Percentiles rank a stretch among this genome's conserved stretches.
Evolutionary conservation across 2,888 invertebrate genomes (phyloP).

Genomic region (Stenodema calcarata): DNA sequence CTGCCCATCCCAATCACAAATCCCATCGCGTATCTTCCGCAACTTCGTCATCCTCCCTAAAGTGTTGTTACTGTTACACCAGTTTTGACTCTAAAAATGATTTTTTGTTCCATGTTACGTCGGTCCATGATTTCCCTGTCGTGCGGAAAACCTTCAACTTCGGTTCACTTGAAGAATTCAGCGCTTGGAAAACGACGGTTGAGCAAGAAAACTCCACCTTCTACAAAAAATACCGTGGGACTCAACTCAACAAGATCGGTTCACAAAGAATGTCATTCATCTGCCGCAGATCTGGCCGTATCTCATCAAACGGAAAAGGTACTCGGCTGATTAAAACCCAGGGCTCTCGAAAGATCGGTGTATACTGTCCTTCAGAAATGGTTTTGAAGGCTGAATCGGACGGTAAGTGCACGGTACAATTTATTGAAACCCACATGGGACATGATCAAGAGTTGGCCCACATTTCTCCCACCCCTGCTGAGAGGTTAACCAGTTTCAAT

Average conservation of each 20-base stretch:
- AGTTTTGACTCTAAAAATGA: too few relatives aligned
- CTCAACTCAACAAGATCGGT: not conserved
- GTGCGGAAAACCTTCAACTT: too few relatives aligned
- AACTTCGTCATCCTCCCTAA: too few relatives aligned
- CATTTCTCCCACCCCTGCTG: conserved; percentile 53
- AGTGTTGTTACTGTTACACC: too few relatives aligned
- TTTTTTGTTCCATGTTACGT: too few relatives aligned
- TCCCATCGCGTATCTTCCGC: too few relatives aligned
- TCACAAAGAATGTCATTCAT: not conserved
- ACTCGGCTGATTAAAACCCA: conserved; percentile 41
- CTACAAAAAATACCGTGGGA: not conserved
- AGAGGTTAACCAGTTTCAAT: conserved; percentile 31
- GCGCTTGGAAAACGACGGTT: not conserved
- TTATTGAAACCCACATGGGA: conserved; percentile 57
- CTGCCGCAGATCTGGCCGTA: conserved; percentile 35
- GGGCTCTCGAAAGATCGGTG: conserved; percentile 56
- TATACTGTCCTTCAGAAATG: conserved; percentile 56
- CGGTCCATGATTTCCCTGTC: too few relatives aligned
- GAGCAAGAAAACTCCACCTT: not conserved
- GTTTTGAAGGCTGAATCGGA: conserved; percentile 51
- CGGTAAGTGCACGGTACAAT: conserved; percentile 51
- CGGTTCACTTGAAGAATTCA: not conserved
- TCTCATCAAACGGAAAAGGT: not conserved
- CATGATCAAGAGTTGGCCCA: conserved; percentile 57
- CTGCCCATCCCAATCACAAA: too few relatives aligned